Evolutionary conservation across 2,113 vertebrate genomes (phyloP).

Genomic region (Cololabis saira): DNA sequence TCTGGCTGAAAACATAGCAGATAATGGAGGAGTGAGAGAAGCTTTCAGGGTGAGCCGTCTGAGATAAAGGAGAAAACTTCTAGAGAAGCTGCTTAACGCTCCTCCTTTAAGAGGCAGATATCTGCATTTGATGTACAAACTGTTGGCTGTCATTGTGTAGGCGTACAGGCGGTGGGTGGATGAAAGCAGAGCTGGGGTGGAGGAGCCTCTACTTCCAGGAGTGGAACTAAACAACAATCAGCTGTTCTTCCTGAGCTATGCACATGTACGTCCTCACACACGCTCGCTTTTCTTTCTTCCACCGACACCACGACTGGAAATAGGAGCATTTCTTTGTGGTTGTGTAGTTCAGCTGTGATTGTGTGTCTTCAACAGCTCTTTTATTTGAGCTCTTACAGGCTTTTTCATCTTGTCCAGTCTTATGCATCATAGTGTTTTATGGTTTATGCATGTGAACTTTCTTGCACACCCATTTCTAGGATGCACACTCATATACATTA

Average conservation of each 20-base stretch:
- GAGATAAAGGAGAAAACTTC: neutral
- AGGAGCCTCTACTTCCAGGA: constrained; percentile 92
- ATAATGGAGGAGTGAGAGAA: constrained; percentile 95
- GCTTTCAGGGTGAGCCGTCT: constrained; percentile 87
- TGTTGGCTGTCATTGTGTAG: too few species aligned
- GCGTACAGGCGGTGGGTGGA: constrained; percentile 95
- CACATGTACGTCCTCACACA: constrained; percentile 85
- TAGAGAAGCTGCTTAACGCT: neutral
- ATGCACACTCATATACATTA: too few species aligned
- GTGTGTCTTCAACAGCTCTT: too few species aligned
- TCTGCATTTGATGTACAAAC: too few species aligned
- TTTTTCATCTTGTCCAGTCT: too few species aligned
- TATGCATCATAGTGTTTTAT: too few species aligned
- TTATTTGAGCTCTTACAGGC: too few species aligned
- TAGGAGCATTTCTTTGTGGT: too few species aligned
- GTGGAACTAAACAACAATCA: constrained; percentile 92
- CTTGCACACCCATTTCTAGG: too few species aligned
- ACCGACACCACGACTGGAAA: neutral
- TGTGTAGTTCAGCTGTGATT: too few species aligned
- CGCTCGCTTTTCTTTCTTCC: neutral
- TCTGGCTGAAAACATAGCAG: constrained; percentile 97
- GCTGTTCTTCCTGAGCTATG: constrained; percentile 97
- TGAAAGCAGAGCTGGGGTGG: constrained; percentile 85
- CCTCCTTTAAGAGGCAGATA: neutral
- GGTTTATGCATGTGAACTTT: too few species aligned